phyloP scores from a whole-genome alignment of 2,113 vertebrate species.

The Cynoglossus semilaevis region DNA sequence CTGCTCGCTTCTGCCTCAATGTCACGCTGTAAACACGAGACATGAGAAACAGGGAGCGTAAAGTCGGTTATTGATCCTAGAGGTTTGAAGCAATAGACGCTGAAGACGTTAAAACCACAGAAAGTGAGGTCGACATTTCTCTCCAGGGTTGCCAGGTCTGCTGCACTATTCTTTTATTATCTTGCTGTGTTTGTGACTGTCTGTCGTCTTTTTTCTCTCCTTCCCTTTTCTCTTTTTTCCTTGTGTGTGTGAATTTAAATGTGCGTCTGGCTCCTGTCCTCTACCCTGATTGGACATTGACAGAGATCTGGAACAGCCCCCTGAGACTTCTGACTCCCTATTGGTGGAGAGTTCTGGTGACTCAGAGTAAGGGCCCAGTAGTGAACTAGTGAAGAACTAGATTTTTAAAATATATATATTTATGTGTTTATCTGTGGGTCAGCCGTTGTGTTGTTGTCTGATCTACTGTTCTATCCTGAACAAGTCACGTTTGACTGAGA shows the following conservation, averaged over 20 bases:
- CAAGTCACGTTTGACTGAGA: neutral
- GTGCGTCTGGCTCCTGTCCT: slow-evolving; percentile 65
- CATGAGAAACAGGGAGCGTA: too few relatives aligned
- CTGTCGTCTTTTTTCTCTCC: slow-evolving; percentile 70
- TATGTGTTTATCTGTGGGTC: neutral
- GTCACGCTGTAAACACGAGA: too few relatives aligned
- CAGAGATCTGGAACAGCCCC: slow-evolving; percentile 89
- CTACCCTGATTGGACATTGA: slow-evolving; percentile 83
- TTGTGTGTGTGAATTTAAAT: slow-evolving; percentile 28
- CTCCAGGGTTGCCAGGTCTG: slow-evolving; percentile 62
- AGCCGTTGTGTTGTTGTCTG: neutral
- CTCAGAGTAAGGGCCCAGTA: slow-evolving; percentile 86
- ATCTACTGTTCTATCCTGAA: neutral
- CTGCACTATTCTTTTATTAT: slow-evolving; percentile 63
- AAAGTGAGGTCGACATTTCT: slow-evolving; percentile 6
- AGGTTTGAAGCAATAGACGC: too few relatives aligned
- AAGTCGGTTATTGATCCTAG: too few relatives aligned
- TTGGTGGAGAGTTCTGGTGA: slow-evolving; percentile 87
- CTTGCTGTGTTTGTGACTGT: slow-evolving; percentile 77
- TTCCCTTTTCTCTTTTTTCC: slow-evolving; percentile 54
- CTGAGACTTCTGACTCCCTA: slow-evolving; percentile 86
- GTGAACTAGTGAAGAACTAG: slow-evolving; percentile 51
- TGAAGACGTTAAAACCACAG: neutral
- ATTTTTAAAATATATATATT: slow-evolving; percentile 26
- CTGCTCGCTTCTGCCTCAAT: too few relatives aligned